A percentile compares a stretch with the other conserved stretches of the same genome.
Conservation (phyloP, 2,888 invertebrate species). For the Pristionchus arcanus region DNA sequence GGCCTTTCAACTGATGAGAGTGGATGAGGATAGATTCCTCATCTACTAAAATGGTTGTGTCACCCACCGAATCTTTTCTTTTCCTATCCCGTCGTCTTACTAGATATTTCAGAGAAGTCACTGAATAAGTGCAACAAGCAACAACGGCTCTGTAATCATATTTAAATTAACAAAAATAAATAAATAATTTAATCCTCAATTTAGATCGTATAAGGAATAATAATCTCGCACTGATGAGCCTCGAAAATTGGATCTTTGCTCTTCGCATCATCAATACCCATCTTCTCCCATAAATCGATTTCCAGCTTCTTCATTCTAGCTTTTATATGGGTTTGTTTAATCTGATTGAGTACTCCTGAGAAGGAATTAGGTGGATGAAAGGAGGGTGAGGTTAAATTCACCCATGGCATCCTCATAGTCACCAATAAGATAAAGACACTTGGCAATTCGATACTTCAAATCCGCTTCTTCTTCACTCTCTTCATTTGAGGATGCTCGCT, state of each 20-base stretch:
- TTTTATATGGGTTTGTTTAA: neutral
- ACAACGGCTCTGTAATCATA: neutral
- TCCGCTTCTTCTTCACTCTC: neutral
- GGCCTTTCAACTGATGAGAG: too few species aligned
- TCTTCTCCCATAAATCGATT: neutral
- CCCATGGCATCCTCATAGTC: neutral
- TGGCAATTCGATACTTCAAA: conserved; percentile 6
- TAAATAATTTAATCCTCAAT: too few species aligned
- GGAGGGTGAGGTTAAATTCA: neutral
- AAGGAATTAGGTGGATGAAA: too few species aligned
- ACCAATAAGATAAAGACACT: neutral
- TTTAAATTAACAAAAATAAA: neutral
- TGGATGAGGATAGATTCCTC: neutral
- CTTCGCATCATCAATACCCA: neutral
- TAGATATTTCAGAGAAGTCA: neutral
- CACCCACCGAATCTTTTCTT: neutral
- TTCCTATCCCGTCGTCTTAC: neutral
- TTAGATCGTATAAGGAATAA: neutral
- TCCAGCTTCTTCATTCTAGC: conserved; percentile 21
- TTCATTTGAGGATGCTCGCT: neutral
- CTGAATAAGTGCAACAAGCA: neutral
- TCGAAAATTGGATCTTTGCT: conserved; percentile 29
- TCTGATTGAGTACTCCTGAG: neutral
- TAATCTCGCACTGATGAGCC: neutral
- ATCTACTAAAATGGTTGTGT: neutral